phyloP scores from a whole-genome alignment of 2,113 vertebrate species.

The Pontoporia blainvillei region DNA sequence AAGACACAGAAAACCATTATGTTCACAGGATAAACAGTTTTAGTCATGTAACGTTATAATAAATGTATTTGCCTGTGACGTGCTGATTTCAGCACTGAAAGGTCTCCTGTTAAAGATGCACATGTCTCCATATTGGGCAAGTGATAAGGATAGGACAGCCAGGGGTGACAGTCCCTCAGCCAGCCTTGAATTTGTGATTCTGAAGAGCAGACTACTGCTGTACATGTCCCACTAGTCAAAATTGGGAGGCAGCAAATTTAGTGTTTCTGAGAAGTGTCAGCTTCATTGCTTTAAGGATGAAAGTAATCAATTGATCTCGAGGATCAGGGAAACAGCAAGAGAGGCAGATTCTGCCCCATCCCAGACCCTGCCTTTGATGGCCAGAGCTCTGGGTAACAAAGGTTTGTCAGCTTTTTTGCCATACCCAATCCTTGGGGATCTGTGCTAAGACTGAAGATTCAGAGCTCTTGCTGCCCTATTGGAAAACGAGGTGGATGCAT shows the following conservation, averaged over 20 bases:
- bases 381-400: slow-evolving; percentile 1
- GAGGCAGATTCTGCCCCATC: neutral
- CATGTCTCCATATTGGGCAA: neutral
- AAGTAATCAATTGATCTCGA: slow-evolving; percentile 55
- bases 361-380: neutral
- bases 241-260: slow-evolving; percentile 32
- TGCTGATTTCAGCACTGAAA: slow-evolving; percentile 34
- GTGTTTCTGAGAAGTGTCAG: slow-evolving; percentile 54
- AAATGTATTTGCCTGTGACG: slow-evolving; percentile 22
- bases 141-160: neutral
- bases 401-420: neutral
- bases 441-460: neutral
- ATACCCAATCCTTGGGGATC: slow-evolving; percentile 16
- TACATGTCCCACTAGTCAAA: neutral
- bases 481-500: neutral
- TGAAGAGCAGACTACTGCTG: neutral
- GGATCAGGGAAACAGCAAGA: slow-evolving; percentile 10
- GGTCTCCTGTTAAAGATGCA: neutral
- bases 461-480: neutral
- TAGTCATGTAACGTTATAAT: slow-evolving; percentile 57
- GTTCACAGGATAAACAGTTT: slow-evolving; percentile 70
- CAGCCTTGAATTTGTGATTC: slow-evolving; percentile 2
- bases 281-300: slow-evolving; percentile 64
- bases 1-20: slow-evolving; percentile 70
- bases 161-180: neutral